Conservation (phyloP, 2,113 vertebrate genomes). For the Tautogolabrus adspersus region DNA sequence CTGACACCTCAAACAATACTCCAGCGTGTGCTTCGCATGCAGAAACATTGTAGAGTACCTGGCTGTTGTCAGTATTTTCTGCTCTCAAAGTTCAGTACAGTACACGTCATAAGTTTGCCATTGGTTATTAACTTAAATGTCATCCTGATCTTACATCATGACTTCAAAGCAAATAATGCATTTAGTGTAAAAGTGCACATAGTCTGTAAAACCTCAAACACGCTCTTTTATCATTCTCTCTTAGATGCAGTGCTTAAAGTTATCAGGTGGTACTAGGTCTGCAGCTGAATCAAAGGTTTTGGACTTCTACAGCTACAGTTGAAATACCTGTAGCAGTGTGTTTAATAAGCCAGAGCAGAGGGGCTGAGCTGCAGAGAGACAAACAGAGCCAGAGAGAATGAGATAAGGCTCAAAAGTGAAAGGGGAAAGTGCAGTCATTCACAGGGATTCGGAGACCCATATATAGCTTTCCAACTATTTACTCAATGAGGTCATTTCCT, state of each 20-base stretch:
- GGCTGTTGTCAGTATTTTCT: too few relatives aligned
- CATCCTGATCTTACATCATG: too few relatives aligned
- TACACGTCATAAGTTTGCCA: too few relatives aligned
- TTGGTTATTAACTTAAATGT: too few relatives aligned
- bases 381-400: conserved; percentile 37
- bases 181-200: too few relatives aligned
- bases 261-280: conserved; percentile 27
- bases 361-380: conserved; percentile 30
- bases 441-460: conserved; percentile 71
- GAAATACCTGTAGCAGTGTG: conserved; percentile 68
- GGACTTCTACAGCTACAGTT: conserved; percentile 3
- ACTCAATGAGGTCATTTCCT: conserved; percentile 80
- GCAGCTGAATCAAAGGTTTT: conserved; percentile 28
- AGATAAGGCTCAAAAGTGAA: conserved; percentile 71
- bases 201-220: neutral
- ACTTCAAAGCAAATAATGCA: too few relatives aligned
- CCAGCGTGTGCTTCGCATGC: too few relatives aligned
- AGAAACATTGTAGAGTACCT: too few relatives aligned
- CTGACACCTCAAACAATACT: too few relatives aligned
- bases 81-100: too few relatives aligned
- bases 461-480: conserved; percentile 76
- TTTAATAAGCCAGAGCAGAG: conserved; percentile 55
- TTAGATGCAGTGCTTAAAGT: conserved; percentile 31
- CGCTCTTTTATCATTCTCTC: conserved; percentile 25
- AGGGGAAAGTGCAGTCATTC: conserved; percentile 68